Percentiles rank a stretch among this genome's conserved stretches.
Evolutionary conservation across 2,113 vertebrate species (phyloP).

Genomic region (Apeltes quadracus): DNA sequence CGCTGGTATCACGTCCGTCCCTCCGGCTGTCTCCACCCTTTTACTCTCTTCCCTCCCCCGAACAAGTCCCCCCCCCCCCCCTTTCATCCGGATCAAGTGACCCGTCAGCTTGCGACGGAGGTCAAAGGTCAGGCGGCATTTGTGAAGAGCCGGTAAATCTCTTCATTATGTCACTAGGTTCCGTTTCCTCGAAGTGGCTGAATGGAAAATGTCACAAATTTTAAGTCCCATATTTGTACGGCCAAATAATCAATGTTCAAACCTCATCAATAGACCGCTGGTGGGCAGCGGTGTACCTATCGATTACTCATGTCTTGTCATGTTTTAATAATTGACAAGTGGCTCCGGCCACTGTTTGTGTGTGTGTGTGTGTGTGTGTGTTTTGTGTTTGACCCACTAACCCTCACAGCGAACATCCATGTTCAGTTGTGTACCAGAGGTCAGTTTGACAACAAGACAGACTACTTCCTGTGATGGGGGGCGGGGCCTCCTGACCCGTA

Average conservation of each 20-base stretch:
- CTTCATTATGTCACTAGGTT: no score
- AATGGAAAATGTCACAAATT: no score
- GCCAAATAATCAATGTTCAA: conserved; percentile 38
- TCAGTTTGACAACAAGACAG: conserved; percentile 50
- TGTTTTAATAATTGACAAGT: conserved; percentile 57
- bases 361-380: not conserved
- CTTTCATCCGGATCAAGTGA: conserved; percentile 23
- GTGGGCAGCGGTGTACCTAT: conserved; percentile 31
- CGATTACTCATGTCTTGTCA: conserved; percentile 48
- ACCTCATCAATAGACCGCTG: conserved; percentile 41
- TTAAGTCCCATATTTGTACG: not conserved
- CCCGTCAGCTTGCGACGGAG: not conserved
- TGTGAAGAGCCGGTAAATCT: no score
- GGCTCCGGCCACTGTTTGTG: conserved; percentile 1
- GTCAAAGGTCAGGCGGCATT: conserved; percentile 28
- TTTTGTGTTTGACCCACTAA: conserved; percentile 31
- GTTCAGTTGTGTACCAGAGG: conserved; percentile 31
- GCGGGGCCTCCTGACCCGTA: no score
- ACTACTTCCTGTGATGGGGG: conserved; percentile 57
- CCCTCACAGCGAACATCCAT: conserved; percentile 6
- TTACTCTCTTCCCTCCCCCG: not conserved
- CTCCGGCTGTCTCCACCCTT: not conserved
- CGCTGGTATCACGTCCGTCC: not conserved
- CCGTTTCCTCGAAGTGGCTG: no score
- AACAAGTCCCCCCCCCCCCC: not conserved